Conservation (phyloP, 2,113 vertebrate species). For the Dasyornis broadbenti region DNA sequence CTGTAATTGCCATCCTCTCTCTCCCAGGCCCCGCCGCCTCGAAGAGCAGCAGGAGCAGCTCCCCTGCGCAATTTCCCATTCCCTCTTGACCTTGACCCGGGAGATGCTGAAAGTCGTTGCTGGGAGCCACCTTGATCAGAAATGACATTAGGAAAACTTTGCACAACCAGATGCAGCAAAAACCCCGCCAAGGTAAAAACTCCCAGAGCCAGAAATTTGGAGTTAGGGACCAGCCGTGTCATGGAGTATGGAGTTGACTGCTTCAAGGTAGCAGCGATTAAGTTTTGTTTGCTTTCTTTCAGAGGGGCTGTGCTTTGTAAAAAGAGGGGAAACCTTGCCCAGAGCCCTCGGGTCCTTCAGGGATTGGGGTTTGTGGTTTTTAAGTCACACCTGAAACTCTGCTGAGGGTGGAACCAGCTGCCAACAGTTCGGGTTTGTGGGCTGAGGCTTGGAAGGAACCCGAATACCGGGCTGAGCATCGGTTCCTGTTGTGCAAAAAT, state of each 20-base stretch:
- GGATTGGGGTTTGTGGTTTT: background rate
- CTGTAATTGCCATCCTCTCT: background rate
- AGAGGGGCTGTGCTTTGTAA: background rate
- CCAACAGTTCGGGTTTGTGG: rapidly evolving
- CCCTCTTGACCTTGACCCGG: constrained; percentile 59
- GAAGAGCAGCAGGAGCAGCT: background rate
- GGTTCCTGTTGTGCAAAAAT: background rate
- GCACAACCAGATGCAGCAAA: background rate
- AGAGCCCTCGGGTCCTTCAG: background rate
- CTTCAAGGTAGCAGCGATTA: constrained; percentile 19
- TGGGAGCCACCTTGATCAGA: constrained; percentile 37
- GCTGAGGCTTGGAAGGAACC: background rate
- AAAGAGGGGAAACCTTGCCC: background rate
- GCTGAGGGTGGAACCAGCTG: background rate
- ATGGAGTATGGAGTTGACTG: background rate
- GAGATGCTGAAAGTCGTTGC: constrained; percentile 44
- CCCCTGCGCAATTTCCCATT: constrained; percentile 37
- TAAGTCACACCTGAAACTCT: background rate
- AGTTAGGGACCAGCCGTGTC: background rate
- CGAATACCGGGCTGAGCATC: rapidly evolving
- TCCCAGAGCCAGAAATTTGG: background rate
- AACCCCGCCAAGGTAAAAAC: background rate
- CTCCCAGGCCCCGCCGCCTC: background rate
- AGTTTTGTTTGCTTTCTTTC: constrained; percentile 38
- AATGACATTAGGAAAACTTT: constrained; percentile 16